These are phyloP conservation scores for Nannospalax galili DNA, from an alignment of 2,113 vertebrate genomes.

Conservation along the genomic window DNA sequence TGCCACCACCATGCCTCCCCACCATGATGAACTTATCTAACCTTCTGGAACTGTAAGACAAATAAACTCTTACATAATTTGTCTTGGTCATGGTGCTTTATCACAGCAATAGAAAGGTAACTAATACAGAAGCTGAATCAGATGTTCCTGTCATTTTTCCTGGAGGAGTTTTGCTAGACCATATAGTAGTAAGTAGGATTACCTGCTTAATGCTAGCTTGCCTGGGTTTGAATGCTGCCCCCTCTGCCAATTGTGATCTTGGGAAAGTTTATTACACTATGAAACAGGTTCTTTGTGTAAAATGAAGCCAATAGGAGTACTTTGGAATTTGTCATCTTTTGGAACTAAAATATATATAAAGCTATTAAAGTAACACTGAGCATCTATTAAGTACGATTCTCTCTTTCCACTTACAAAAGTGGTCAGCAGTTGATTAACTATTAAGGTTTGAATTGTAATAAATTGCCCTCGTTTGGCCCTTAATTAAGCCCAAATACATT, in stretches of 20 bases:
- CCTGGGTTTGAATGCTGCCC: background rate
- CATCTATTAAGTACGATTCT: background rate
- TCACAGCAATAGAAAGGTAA: too few species aligned
- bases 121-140: too few species aligned
- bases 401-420: background rate
- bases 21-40: too few species aligned
- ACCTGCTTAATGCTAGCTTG: background rate
- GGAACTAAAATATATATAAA: conserved; percentile 8
- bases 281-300: background rate
- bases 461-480: background rate
- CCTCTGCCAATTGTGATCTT: background rate
- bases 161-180: too few species aligned
- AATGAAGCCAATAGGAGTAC: background rate
- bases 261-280: background rate
- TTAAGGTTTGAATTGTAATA: background rate
- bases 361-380: background rate
- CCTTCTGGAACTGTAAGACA: too few species aligned
- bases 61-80: too few species aligned
- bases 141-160: too few species aligned
- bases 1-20: too few species aligned
- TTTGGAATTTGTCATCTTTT: background rate
- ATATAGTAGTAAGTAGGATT: background rate
- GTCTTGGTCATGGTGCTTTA: too few species aligned
- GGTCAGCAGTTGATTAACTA: background rate
- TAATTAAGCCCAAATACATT: background rate